phyloP scores from a whole-genome alignment of 2,888 invertebrate species.

The Pristionchus fissidentatus region DNA sequence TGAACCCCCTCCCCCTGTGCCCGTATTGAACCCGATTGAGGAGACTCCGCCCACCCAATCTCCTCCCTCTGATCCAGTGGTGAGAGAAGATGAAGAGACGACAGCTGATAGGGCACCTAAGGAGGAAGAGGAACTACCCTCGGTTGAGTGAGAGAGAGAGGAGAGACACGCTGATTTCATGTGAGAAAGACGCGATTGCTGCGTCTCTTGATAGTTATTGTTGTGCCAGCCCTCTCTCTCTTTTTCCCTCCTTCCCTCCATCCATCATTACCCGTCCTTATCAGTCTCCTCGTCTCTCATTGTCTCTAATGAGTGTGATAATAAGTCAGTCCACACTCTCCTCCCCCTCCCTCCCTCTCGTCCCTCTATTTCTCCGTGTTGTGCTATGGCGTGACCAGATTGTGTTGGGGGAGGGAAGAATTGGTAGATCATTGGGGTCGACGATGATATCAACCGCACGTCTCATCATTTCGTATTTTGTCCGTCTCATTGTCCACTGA shows the following conservation, averaged over 20 bases:
- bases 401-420: background rate
- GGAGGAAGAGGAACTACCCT: background rate
- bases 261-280: constrained; percentile 21
- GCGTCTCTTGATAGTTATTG: background rate
- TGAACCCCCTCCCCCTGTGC: background rate
- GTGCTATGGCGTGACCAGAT: constrained; percentile 1
- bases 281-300: background rate
- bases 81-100: background rate
- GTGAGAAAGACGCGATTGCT: background rate
- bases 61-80: background rate
- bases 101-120: background rate
- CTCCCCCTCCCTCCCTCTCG: background rate
- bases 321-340: background rate
- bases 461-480: background rate
- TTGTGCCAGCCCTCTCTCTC: background rate
- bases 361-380: background rate
- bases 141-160: background rate
- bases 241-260: background rate
- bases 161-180: too few species aligned
- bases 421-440: too few species aligned
- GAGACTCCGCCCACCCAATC: background rate
- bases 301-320: background rate
- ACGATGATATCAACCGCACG: background rate
- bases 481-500: constrained; percentile 3
- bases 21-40: background rate